Base-by-base conservation (phyloP, 2,113 vertebrate genomes). In the Psammodynastes pulverulentus region DNA sequence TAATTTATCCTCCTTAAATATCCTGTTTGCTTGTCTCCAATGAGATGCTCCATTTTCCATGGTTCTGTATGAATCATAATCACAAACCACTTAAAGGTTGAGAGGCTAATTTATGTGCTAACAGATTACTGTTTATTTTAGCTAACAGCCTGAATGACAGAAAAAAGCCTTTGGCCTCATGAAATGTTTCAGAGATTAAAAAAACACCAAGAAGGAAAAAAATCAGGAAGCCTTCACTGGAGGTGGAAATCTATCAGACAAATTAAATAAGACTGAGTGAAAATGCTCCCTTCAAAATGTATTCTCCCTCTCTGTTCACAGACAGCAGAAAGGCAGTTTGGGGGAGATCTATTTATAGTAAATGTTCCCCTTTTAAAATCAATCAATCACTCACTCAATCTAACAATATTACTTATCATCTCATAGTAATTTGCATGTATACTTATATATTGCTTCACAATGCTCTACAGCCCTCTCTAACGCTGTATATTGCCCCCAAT, bases 11-110 rank as follows among this genome's bases (percentile, higher is more conserved):
- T 90, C 46, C 48, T 23, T 91, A 94, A 15, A 0, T 56, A 29
- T 39, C 23, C 67, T 91, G 91, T 94, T n/a, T 26, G 89, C 3
- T 39, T 86, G 45, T 3, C 91, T 92, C 90, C 93, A 92, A 93
- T 0, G 92, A 93, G 79, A 56, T 89, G 45, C 26, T 87, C 52
- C 56, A 15, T 88, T 92, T 52, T 1, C 0, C 58, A 53, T 15
- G 0, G 86, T 92, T 93, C 93, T 92, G 89, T 91, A 92, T 0
- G 79, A 94, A 94, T 93, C 39, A 34, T 91, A 86, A 88, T 84
- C 85, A 88, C 49, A 43, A 89, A 46, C 87, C 87, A 87, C 26
- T 15, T 79, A 23, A 94, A 26, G 67, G 46, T 9, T 92, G 87
- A 49, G 87, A 92, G 84, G 26, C 39, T 88, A 93, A 95, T 93